These are phyloP conservation scores for Digitonthophagus gazella DNA, from an alignment of 2,888 invertebrate genomes.

Conservation along the genomic window DNA sequence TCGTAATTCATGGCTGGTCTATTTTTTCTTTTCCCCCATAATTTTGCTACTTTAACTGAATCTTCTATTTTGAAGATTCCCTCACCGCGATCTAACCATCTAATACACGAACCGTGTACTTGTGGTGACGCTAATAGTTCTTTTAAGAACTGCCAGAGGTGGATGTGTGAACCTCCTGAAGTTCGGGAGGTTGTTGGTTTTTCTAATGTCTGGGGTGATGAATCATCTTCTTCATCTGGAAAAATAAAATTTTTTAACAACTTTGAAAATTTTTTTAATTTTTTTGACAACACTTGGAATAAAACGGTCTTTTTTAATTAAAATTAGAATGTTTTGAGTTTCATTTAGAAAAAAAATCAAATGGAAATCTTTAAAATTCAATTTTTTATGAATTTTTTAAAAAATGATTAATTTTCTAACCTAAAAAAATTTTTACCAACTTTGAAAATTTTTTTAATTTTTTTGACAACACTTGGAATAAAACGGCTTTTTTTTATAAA, in stretches of 20 bases:
- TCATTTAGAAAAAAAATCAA: too few relatives aligned
- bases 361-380: too few relatives aligned
- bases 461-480: too few relatives aligned
- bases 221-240: constrained; percentile 53
- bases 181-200: constrained; percentile 41
- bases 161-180: constrained; percentile 79
- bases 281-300: too few relatives aligned
- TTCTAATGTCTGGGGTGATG: constrained; percentile 36
- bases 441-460: too few relatives aligned
- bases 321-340: too few relatives aligned
- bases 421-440: too few relatives aligned
- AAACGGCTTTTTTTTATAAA: too few relatives aligned
- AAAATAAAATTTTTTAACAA: background rate
- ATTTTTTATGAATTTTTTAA: too few relatives aligned
- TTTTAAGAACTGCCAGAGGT: constrained; percentile 98
- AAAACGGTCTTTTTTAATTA: too few relatives aligned
- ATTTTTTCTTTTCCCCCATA: constrained; percentile 98
- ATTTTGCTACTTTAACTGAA: constrained; percentile 92
- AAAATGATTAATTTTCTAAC: too few relatives aligned
- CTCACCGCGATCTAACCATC: constrained; percentile 93
- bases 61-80: constrained; percentile 99
- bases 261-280: background rate
- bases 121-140: constrained; percentile 89
- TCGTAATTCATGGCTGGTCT: constrained; percentile 99
- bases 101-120: constrained; percentile 88